Base-by-base conservation (phyloP, 2,888 invertebrate genomes). In the Brachylomia viminalis region DNA sequence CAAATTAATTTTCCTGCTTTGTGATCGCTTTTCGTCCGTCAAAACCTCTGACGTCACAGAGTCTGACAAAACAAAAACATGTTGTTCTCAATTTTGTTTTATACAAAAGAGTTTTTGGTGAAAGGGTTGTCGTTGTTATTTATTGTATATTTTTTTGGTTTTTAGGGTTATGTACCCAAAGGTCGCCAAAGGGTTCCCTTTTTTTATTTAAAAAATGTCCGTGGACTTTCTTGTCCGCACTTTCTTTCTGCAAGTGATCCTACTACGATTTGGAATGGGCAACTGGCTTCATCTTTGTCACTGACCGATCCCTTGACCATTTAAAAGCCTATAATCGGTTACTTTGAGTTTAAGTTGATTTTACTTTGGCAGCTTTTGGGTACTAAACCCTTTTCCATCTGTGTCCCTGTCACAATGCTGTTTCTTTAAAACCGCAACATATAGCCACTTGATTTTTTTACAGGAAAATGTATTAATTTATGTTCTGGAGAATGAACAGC, bases 1-100 rank as follows among this genome's bases (percentile, higher is more conserved):
- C 70, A 92, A 92, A 93, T 93, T 92, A 93, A 93, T 93, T 93
- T 90, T 45, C 54, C 75, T 74, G 80, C 88, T 88, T 87, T 89
- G 84, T 88, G 84, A 88, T 87, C 77, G 86, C 62, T 75, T 59
- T 65, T 77, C 71, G 79, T 81, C 75, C 75, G 67, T 83, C 85
- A 80, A 82, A 76, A 72, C 70, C 45, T 38, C 20, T 62, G 69
- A 71, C 68, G 38, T 75, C 69, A 74, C 69, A 42, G 70, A 20
- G n/a, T n/a, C n/a, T n/a, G n/a, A n/a, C n/a, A 7, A 62, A 78
- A 87, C 87, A 84, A 86, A 84, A 87, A 86, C 87, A 87, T 70
- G 79, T 84, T 87, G 59, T 86, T 83, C 61, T 33, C 66, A 66
- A 80, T 75, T 83, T 77, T 27, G 45, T 65, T 77, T 77, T 58